phyloP scores from a whole-genome alignment of 2,888 invertebrate genomes.

The Drosophila ustulata region DNA sequence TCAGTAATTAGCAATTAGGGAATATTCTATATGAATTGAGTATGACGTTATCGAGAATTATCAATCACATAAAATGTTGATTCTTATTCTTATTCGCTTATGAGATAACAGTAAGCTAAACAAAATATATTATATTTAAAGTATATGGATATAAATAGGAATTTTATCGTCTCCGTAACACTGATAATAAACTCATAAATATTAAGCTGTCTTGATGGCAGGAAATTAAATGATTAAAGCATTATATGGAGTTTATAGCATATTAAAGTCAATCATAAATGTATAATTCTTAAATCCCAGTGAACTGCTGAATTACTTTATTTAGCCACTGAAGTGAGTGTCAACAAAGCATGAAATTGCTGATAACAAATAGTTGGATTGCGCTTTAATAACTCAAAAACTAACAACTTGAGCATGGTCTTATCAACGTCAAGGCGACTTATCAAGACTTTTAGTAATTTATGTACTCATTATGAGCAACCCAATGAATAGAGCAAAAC shows the following conservation, averaged over 20 bases:
- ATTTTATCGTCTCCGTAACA: background rate
- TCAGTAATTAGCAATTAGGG: background rate
- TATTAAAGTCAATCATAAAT: background rate
- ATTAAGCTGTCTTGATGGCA: background rate
- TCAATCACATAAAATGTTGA: background rate
- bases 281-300: background rate
- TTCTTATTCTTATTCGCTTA: background rate
- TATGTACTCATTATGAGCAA: background rate
- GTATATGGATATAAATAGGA: background rate
- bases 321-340: background rate
- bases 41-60: background rate
- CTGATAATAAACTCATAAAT: background rate
- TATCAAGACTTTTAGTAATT: constrained; percentile 4
- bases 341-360: constrained; percentile 2
- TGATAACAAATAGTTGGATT: constrained; percentile 12
- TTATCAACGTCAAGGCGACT: background rate
- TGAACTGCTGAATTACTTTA: background rate
- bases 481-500: background rate
- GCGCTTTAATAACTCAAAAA: constrained; percentile 1
- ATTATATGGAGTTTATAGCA: background rate
- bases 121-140: background rate
- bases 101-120: background rate
- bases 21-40: background rate
- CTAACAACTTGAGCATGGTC: background rate
- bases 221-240: background rate